Base-by-base conservation (phyloP, 2,888 invertebrate genomes). In the Anoplius nigerrimus region DNA sequence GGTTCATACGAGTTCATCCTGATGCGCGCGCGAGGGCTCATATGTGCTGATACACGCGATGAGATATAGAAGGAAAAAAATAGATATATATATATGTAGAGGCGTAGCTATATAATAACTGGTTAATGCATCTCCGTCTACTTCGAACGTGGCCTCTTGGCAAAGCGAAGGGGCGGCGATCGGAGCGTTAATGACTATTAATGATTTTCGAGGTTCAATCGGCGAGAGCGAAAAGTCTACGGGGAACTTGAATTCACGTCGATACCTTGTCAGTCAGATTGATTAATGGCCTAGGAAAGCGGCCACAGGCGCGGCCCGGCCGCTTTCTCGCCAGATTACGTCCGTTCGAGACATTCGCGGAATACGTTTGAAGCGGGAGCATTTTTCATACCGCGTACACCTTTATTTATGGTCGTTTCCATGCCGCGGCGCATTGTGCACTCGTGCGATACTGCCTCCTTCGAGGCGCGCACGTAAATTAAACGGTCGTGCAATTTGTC, bases 131-230 rank as follows among this genome's bases (percentile, higher is more conserved):
- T 66, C 34, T 72, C 69, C 69, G 55, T 72, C 69, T 71, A 57
- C 58, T 62, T 65, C 46, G 18, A 55, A 34, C 61, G 20, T 63
- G 24, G 15, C 24, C 34, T 60, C 55, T 24, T 18, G 51, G 67
- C 59, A 56, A 62, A 57, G 69, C 62, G 66, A 69, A 66, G 73
- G 69, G 57, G 63, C 68, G 67, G 52, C 58, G 21, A 52, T 15
- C 71, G 69, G 68, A 72, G 67, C 75, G 74, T 75, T 79, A 73
- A 74, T 69, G 75, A 72, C 74, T 68, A 80, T 78, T 79, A 81
- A 77, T 76, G 76, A 74, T 76, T 81, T 75, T 66, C 65, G 46
- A 67, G 13, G 48, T 58, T 27, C n/a, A 22, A n/a, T 45, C 54
- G 60, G 24, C 34, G 5, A 15, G 24, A 54, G 15, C 56, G 46